A percentile compares a stretch with the other conserved stretches of the same genome.
Conservation (phyloP, 2,113 vertebrate species). For the Arenaria interpres region DNA sequence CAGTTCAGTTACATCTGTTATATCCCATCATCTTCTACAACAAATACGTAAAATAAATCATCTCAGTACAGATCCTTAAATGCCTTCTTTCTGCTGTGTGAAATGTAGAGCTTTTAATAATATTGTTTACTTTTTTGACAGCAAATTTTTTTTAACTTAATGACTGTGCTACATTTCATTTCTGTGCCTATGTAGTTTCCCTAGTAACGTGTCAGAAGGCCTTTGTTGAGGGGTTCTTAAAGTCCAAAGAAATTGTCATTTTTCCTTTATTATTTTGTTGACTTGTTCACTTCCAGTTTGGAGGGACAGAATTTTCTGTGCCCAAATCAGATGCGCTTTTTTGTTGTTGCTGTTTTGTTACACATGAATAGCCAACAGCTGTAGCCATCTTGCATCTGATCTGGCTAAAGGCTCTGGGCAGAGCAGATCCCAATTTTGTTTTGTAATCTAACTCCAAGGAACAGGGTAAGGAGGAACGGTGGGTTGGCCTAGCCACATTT, state of each 20-base stretch:
- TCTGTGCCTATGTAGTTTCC: background rate
- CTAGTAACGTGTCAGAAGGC: conserved; percentile 23
- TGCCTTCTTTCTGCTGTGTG: background rate
- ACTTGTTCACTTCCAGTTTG: background rate
- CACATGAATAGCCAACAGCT: background rate
- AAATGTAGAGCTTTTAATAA: background rate
- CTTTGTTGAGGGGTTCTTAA: background rate
- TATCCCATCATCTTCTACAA: background rate
- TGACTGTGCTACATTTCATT: background rate
- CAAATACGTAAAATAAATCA: background rate
- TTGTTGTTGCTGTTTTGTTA: background rate
- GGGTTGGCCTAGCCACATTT: background rate
- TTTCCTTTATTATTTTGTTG: conserved; percentile 19
- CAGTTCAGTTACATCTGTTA: background rate
- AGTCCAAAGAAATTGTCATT: background rate
- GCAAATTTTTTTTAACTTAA: background rate
- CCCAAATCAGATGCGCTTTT: background rate
- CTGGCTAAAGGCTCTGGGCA: background rate
- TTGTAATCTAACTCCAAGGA: background rate
- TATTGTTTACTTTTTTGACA: conserved; percentile 8
- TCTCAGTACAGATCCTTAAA: background rate
- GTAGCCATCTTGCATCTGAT: background rate
- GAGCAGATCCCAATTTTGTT: background rate
- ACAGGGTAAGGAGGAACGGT: background rate
- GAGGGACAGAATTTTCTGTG: background rate